Base-by-base conservation (phyloP, 2,797 vertebrate genomes). In the Dicrostonyx torquatus region DNA sequence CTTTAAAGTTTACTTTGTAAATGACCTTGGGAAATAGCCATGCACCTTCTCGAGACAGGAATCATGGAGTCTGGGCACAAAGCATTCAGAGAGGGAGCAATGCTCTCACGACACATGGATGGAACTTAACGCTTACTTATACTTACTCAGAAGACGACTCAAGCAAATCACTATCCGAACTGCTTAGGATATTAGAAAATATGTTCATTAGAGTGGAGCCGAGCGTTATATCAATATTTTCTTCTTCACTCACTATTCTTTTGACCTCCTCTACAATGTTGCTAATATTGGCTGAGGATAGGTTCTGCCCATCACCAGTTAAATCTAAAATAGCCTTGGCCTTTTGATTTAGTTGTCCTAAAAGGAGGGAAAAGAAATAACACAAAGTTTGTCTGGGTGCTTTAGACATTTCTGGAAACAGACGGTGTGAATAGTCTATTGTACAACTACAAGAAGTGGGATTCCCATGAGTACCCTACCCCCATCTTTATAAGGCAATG, bases 121-220 rank as follows among this genome's bases (percentile, higher is more conserved):
- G 22, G 15, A 91, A 37, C 40, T 55, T 31, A 40, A 55, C 15
- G 31, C 10, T 60, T 7, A 77, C 37, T 62, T 95, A 84, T 93
- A 97, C 99, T 97, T 98, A 99, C 99, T 97, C 99, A 94, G 99
- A 99, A 24, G 99, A 99, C 29, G 99, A 98, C 7, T 98, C 98
- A 40, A 98, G 98, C 94, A 99, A 97, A 15, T 98, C 98, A 9
- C 96, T 98, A 83, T 99, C 98, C 1, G 99, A 98, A 98, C 98
- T 99, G 73, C 95, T 98, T 97, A 99, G 98, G 94, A 99, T 99
- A 94, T 99, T 99, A 96, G 99, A 99, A 98, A 99, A 99, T 98
- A 99, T 99, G 90, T 98, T 98, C 97, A 99, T 98, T 40, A 99
- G 99, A 0, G 99, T 99, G 88, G 97, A 98, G 66, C 99, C 99